A percentile compares a stretch with the other conserved stretches of the same genome.
Evolutionary conservation across 2,888 invertebrate species (phyloP).

Genomic region (Cosmorhoe ocellata): DNA sequence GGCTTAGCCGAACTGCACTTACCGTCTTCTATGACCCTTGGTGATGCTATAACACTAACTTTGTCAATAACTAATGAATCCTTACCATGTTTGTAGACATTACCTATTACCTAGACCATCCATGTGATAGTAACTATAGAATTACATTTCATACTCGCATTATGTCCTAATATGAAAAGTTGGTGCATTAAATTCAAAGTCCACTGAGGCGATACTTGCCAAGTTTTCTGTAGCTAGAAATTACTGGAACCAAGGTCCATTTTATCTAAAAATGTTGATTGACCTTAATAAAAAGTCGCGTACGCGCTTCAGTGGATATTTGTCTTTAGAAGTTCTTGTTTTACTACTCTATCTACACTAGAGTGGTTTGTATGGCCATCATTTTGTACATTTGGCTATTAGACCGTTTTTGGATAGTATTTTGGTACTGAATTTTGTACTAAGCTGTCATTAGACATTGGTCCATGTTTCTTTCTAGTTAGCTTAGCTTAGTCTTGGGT

Average conservation of each 20-base stretch:
- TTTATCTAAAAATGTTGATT: too few species aligned
- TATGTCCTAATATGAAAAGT: slow-evolving; percentile 36
- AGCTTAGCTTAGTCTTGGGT: slow-evolving; percentile 69
- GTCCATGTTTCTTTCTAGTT: slow-evolving; percentile 68
- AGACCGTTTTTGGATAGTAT: slow-evolving; percentile 63
- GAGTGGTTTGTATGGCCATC: slow-evolving; percentile 19
- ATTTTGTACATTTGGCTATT: slow-evolving; percentile 21
- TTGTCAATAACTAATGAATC: slow-evolving; percentile 4
- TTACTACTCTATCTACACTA: slow-evolving; percentile 25
- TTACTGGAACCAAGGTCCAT: too few species aligned
- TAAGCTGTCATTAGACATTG: slow-evolving; percentile 65
- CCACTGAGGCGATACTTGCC: not conserved
- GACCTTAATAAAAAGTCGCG: not conserved
- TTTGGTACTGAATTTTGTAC: slow-evolving; percentile 79
- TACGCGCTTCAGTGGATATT: slow-evolving; percentile 8
- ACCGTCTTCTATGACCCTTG: slow-evolving; percentile 10
- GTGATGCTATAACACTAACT: slow-evolving; percentile 9
- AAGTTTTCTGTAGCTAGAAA: not conserved
- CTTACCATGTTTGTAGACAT: too few species aligned
- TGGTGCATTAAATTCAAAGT: slow-evolving; percentile 15
- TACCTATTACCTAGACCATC: too few species aligned
- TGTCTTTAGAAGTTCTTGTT: slow-evolving; percentile 19
- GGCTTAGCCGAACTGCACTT: slow-evolving; percentile 36
- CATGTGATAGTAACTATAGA: slow-evolving; percentile 44
- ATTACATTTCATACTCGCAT: slow-evolving; percentile 36